Percentiles rank a stretch among this genome's conserved stretches.
phyloP scores from a whole-genome alignment of 2,113 vertebrate species.

The Gallinago media region DNA sequence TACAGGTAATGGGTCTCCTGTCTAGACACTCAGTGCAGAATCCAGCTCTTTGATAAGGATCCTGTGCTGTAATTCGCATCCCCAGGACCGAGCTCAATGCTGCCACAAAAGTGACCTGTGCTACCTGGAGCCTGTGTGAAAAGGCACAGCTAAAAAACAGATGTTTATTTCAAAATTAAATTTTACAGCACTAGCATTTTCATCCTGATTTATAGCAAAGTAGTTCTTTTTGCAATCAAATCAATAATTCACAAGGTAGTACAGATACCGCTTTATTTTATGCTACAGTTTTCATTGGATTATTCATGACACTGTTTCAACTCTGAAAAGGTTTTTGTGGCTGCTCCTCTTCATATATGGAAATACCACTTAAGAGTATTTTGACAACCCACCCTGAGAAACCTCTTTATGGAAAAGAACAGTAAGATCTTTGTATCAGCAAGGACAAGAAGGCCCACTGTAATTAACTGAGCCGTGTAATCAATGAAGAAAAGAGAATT shows the following conservation, averaged over 20 bases:
- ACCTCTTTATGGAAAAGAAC: not conserved
- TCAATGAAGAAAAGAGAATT: not conserved
- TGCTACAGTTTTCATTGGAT: not conserved
- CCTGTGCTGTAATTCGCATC: not conserved
- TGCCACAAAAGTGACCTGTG: not conserved
- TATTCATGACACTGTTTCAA: not conserved
- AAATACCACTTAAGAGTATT: not conserved
- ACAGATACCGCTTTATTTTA: not conserved
- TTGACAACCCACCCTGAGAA: not conserved
- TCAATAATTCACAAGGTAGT: not conserved
- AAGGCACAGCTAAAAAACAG: not conserved
- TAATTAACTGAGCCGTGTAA: not conserved
- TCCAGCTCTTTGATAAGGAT: not conserved
- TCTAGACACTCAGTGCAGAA: not conserved
- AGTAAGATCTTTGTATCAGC: not conserved
- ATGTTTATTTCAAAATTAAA: not conserved
- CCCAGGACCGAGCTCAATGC: rapidly evolving
- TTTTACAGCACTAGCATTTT: not conserved
- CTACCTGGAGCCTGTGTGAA: not conserved
- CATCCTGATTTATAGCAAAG: not conserved
- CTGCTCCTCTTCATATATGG: not conserved
- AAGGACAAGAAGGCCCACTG: not conserved
- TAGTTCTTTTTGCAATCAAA: not conserved
- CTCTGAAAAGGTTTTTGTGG: not conserved
- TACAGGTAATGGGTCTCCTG: not conserved